Evolutionary conservation across 2,113 vertebrate genomes (phyloP).

Genomic region (Nymphicus hollandicus): DNA sequence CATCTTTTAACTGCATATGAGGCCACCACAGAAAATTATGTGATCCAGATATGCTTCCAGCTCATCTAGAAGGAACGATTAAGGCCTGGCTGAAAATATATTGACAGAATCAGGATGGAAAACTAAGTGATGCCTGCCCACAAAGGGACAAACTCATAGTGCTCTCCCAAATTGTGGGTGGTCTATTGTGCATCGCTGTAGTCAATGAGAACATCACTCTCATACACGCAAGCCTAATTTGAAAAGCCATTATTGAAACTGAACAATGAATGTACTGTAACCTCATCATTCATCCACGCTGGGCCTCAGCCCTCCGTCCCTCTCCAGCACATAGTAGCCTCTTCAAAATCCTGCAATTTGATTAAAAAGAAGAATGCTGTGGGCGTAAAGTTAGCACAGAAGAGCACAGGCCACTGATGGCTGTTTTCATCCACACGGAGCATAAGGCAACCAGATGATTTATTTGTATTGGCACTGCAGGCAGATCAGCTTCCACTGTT

Average conservation of each 20-base stretch:
- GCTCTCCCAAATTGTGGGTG: constrained; percentile 9
- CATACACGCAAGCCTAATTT: constrained; percentile 18
- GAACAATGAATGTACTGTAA: constrained; percentile 44
- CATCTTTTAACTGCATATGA: not conserved
- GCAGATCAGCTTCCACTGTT: not conserved
- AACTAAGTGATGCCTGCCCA: not conserved
- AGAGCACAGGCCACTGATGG: constrained; percentile 14
- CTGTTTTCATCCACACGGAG: constrained; percentile 16
- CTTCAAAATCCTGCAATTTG: not conserved
- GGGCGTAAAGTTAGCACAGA: constrained; percentile 17
- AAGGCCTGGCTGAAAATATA: not conserved
- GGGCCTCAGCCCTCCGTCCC: not conserved
- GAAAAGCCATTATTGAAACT: constrained; percentile 7
- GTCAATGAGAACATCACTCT: constrained; percentile 25
- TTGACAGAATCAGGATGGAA: not conserved
- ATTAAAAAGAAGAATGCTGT: not conserved
- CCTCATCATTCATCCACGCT: not conserved
- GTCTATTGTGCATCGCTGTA: not conserved
- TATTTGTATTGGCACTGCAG: constrained; percentile 54
- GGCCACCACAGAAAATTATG: not conserved
- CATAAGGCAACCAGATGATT: constrained; percentile 51
- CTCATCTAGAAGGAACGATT: not conserved
- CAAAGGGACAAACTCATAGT: not conserved
- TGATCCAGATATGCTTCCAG: not conserved
- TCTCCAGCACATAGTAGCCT: not conserved